Evolutionary conservation across 2,113 vertebrate species (phyloP), one percentile per base, ranked within the genome.

Genomic region (Pseudorectes ferrugineus): DNA sequence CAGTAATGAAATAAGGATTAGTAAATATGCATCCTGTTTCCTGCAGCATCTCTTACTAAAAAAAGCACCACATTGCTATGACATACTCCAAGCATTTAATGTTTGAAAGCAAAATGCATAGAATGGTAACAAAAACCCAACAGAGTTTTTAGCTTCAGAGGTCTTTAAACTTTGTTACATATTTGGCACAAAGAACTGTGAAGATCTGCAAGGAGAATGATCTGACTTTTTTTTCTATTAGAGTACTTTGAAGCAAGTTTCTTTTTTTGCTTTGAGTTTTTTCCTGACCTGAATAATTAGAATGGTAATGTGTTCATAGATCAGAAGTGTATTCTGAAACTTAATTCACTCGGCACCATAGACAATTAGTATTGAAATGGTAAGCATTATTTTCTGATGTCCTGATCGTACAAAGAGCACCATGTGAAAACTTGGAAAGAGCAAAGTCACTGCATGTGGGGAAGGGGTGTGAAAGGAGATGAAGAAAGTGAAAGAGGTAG

Each of bases 211-310:
- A 90, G 43, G 35, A 90, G 63, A 70, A 88, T 65, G 5, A 49
- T 8, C 70, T 15, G 23, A 24, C 36, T 49, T 63, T 45, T 65
- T 65, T 72, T 21, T 8, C 31, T 40, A 36, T 93, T 91, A 87
- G 28, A 93, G 63, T 78, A 82, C 66, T 91, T 88, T 75, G 70
- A 93, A 85, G 31, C 31, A 78, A 74, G 68, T 74, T 74, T 45
- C n/a, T 71, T 88, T 79, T 74, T 48, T 52, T 77, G 4, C 42
- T 81, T 40, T 28, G 29, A 70, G 20, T 48, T 91, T 91, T 88
- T 84, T 68, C 73, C 66, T 95, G 77, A 72, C 81, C 91, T 91
- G 73, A 78, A 91, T 95, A 95, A 97, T 92, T 72, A 72, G 52
- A 45, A 79, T 87, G 62, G 35, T 87, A 89, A 89, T 82, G n/a